Conservation (phyloP, 2,888 invertebrate genomes). For the Calameuta pallipes region DNA sequence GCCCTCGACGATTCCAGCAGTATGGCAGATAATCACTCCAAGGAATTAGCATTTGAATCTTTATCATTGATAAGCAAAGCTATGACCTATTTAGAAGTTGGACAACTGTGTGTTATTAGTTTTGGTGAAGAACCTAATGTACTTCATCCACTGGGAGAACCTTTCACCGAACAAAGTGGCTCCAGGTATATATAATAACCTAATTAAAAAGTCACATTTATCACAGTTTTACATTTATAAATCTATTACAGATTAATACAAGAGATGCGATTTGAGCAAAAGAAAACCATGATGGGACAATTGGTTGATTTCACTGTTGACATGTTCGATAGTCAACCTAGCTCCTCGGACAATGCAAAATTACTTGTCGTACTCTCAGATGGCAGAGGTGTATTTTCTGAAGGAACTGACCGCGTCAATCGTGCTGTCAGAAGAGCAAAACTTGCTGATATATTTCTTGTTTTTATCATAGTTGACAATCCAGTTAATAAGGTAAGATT, state of each 20-base stretch:
- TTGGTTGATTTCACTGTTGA: slow-evolving; percentile 83
- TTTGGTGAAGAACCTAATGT: slow-evolving; percentile 88
- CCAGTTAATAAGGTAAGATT: slow-evolving; percentile 83
- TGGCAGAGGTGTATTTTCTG: slow-evolving; percentile 91
- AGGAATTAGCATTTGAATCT: slow-evolving; percentile 94
- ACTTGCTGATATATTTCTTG: slow-evolving; percentile 87
- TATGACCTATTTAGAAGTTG: slow-evolving; percentile 91
- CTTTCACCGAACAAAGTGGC: slow-evolving; percentile 89
- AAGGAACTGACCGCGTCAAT: slow-evolving; percentile 82
- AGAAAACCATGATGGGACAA: slow-evolving; percentile 87
- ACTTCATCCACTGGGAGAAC: slow-evolving; percentile 88
- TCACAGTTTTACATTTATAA: slow-evolving; percentile 2
- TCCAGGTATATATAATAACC: slow-evolving; percentile 67
- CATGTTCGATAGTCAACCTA: slow-evolving; percentile 71
- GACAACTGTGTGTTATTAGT: slow-evolving; percentile 90
- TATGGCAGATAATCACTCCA: slow-evolving; percentile 90
- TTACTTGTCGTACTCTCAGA: slow-evolving; percentile 94
- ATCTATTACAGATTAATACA: slow-evolving; percentile 73
- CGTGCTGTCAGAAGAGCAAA: slow-evolving; percentile 85
- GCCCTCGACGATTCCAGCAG: slow-evolving; percentile 96
- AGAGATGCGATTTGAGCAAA: slow-evolving; percentile 88
- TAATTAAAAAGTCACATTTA: not conserved
- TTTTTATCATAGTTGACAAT: slow-evolving; percentile 96
- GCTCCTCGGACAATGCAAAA: slow-evolving; percentile 78
- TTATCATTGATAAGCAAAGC: slow-evolving; percentile 91